Base-by-base conservation (phyloP, 30 jellyfish, hydroid and myxozoan genomes). In the Calvadosia cruxmelitensis region DNA sequence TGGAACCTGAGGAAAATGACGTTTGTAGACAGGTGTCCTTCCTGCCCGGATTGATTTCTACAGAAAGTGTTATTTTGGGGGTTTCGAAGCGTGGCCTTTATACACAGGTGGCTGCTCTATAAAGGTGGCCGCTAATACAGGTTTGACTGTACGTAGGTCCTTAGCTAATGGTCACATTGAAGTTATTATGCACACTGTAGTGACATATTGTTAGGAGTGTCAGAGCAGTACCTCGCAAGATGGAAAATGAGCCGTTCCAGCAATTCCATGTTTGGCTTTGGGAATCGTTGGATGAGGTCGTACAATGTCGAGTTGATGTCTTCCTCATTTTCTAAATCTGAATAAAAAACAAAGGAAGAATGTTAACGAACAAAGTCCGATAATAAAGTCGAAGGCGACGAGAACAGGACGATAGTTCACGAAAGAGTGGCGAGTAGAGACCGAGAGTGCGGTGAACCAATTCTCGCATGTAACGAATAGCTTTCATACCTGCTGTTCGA, bases 301-400 rank as follows among this genome's bases (percentile, higher is more conserved):
- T 78, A 86, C 36, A 86, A 67, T 20, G 94, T 83, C 29, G 96
- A 52, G 3, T 86, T 92, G 31, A 76, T 86, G 0, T 80, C 96
- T 5, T 74, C 3, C 3, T 74, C 82, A 29, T 33, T 73, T 74
- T 74, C 92, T 36, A 86, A 85, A 33, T 79, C 96, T 86, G 70
- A 0, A 51, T 52, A 27, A 7, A 42, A 20, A 30, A 27, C 7
- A 12, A 15, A 15, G 13, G 24, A 57, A 57, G 12, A 5, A 42
- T 42, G 20, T 42, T 42, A 10, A 42, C 10, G 57, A 42, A 42
- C 10, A 42, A 42, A 5, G 57, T 5, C 20, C 57, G 20, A n/a
- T n/a, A n/a, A 5, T 5, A 42, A 42, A 42, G 57, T 42, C 57
- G 57, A 10, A 42, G 10, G 57, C 10, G 10, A 42, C 15, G 20